Evolutionary conservation across 2,113 vertebrate species (phyloP), one percentile per base, ranked within the genome.

Genomic region (Lampris incognitus): DNA sequence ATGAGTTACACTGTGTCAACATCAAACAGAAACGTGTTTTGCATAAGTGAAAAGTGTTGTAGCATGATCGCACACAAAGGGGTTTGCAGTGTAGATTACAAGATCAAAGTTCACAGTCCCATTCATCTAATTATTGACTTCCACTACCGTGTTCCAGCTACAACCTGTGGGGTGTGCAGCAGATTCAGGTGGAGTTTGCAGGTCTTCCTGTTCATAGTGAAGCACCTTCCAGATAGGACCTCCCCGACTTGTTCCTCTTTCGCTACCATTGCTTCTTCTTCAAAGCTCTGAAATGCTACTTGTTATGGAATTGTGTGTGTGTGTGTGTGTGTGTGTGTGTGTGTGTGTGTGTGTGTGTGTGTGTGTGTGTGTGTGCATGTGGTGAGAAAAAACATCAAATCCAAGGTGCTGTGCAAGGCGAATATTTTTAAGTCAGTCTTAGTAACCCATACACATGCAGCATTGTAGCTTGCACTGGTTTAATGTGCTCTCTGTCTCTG

Each of bases 221-320:
- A 63, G 7, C 44, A 7, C 51, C 9, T n/a, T 48, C 51, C 6
- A 59, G 63, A 46, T 54, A 24, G 68, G 64, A 52, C 50, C 51
- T 72, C 59, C 40, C 6, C 44, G 55, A 69, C 42, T 3, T 58
- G 40, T 37, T 66, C 9, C 49, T 54, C 38, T 49, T 58, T 44
- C 38, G 40, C 46, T 60, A 3, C 37, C 42, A 50, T 9, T 24
- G 24, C 24, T 24, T 61, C 64, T 76, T 64, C 48, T 39, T 46
- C 50, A 78, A 56, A 65, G 54, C 49, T 40, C 50, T 11, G n/a
- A 36, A 71, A 8, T 66, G 40, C 36, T 58, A 70, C 64, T 9
- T 62, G 72, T 82, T 84, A 78, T 75, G 83, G 83, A 84, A 88
- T 24, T 0, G 11, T 9, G 8, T 58, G 57, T 66, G 51, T 44